Evolutionary conservation across 2,797 vertebrate species (phyloP).

Genomic region (Pantherophis vulpinus): DNA sequence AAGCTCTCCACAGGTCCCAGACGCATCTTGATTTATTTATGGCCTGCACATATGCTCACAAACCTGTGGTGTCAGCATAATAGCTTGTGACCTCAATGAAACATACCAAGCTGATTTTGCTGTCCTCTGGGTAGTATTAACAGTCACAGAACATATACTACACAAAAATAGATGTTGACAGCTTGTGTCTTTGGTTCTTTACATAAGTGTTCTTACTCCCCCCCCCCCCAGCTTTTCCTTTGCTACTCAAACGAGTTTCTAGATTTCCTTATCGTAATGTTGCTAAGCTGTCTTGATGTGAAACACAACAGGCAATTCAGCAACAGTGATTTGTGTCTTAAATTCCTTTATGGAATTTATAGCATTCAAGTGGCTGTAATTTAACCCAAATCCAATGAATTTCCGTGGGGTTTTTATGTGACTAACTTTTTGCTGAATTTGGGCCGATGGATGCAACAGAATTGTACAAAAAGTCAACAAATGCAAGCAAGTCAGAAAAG

Average conservation of each 20-base stretch:
- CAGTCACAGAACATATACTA: not conserved
- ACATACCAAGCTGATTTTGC: not conserved
- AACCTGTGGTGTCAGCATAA: not conserved
- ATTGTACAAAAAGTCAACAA: not conserved
- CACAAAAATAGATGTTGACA: not conserved
- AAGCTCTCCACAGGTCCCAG: constrained; percentile 15
- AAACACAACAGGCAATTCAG: not conserved
- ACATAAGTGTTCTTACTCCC: not conserved
- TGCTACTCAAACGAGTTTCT: not conserved
- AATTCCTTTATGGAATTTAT: not conserved
- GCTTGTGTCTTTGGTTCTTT: constrained; percentile 4
- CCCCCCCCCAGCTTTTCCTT: not conserved
- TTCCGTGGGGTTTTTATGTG: not conserved
- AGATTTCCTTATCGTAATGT: not conserved
- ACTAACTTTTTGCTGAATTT: not conserved
- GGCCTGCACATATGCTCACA: not conserved
- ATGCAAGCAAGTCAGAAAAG: not conserved
- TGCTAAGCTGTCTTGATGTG: not conserved
- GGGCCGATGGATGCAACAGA: not conserved
- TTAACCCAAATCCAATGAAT: not conserved
- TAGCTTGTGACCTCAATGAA: not conserved
- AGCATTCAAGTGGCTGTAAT: not conserved
- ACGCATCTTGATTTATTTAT: not conserved
- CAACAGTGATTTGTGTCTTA: not conserved
- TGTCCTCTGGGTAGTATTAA: constrained; percentile 3